These are phyloP conservation scores for Callithrix jacchus DNA, from an alignment of 2,113 vertebrate species.

Conservation along the genomic window DNA sequence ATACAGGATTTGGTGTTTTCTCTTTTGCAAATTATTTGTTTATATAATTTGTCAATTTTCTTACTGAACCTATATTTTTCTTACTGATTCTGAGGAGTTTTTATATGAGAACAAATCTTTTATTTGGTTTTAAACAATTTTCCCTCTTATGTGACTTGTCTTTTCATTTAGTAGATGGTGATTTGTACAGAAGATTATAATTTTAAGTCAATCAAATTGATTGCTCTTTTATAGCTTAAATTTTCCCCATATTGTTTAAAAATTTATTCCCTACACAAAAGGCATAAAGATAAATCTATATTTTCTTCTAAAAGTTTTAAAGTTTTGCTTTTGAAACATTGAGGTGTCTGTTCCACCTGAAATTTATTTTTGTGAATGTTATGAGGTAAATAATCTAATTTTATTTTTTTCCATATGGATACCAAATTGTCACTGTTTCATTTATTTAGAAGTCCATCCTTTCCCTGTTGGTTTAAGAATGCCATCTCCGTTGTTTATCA, in stretches of 20 bases:
- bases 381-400: slow-evolving; percentile 28
- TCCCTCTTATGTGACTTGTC: background rate
- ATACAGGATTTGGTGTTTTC: background rate
- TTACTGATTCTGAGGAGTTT: background rate
- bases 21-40: background rate
- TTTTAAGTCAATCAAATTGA: background rate
- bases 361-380: slow-evolving; percentile 28
- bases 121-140: background rate
- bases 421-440: background rate
- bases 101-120: background rate
- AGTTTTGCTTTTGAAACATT: background rate
- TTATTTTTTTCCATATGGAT: slow-evolving; percentile 20
- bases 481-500: background rate
- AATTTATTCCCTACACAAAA: background rate
- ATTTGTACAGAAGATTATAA: background rate
- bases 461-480: background rate
- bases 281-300: background rate
- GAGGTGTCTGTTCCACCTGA: slow-evolving; percentile 15
- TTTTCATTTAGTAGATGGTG: background rate
- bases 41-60: background rate
- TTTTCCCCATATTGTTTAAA: background rate
- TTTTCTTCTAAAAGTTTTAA: slow-evolving; percentile 24
- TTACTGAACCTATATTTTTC: background rate
- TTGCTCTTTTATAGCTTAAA: background rate
- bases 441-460: background rate